Conservation (phyloP, 2,113 vertebrate genomes). For the Rallus limicola region DNA sequence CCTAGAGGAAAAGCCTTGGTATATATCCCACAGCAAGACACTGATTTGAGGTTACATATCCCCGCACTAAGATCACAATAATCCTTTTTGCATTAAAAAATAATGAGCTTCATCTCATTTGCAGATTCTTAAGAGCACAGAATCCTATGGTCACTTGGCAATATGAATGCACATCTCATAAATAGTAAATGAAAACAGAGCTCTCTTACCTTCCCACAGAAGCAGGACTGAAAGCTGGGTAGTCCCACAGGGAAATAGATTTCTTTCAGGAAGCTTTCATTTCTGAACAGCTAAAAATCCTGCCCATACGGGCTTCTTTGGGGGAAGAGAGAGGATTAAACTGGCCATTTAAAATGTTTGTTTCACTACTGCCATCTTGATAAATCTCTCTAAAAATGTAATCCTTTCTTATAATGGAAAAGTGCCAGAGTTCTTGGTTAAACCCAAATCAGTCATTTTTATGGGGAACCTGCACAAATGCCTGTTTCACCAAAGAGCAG, state of each 20-base stretch:
- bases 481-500: neutral
- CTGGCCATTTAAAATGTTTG: neutral
- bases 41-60: neutral
- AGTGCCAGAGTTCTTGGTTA: constrained; percentile 5
- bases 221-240: constrained; percentile 43
- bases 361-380: neutral
- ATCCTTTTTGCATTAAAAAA: constrained; percentile 73
- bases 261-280: constrained; percentile 46
- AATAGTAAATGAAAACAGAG: constrained; percentile 70
- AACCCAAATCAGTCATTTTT: constrained; percentile 34
- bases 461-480: constrained; percentile 24
- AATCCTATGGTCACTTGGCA: constrained; percentile 57
- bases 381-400: neutral
- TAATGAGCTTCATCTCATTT: constrained; percentile 69
- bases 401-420: neutral
- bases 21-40: neutral
- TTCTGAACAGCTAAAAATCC: neutral
- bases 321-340: neutral
- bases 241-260: constrained; percentile 31
- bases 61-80: constrained; percentile 2
- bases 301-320: neutral
- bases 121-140: constrained; percentile 69
- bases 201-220: constrained; percentile 56
- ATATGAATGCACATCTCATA: constrained; percentile 56
- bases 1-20: neutral